Evolutionary conservation across 2,113 vertebrate genomes (phyloP).

Genomic region (Istiophorus platypterus): DNA sequence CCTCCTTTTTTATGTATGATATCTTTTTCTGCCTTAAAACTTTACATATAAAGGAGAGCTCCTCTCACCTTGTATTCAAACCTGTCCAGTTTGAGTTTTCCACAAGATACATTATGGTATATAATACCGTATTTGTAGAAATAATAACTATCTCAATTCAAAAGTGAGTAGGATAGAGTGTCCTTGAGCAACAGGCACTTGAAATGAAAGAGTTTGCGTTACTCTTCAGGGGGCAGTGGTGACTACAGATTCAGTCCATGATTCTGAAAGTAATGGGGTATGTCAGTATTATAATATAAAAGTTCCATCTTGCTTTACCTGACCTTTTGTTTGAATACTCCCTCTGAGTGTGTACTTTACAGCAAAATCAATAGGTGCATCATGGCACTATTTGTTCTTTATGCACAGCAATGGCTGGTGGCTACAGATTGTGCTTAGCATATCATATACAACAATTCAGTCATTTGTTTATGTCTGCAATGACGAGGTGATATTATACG

Average conservation of each 20-base stretch:
- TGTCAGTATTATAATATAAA: slow-evolving; percentile 68
- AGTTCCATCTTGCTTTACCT: slow-evolving; percentile 68
- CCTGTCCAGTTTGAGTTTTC: slow-evolving; percentile 17
- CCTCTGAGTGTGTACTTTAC: slow-evolving; percentile 66
- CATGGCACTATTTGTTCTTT: slow-evolving; percentile 46
- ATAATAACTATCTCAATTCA: slow-evolving; percentile 27
- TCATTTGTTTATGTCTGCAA: slow-evolving; percentile 41
- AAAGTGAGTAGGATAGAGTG: slow-evolving; percentile 14
- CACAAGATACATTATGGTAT: neutral
- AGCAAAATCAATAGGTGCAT: slow-evolving; percentile 74
- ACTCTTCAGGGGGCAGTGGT: slow-evolving; percentile 14
- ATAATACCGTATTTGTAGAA: neutral
- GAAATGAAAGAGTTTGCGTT: slow-evolving; percentile 36
- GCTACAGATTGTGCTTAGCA: slow-evolving; percentile 48
- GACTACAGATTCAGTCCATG: slow-evolving; percentile 43
- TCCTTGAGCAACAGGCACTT: slow-evolving; percentile 48
- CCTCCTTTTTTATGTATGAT: slow-evolving; percentile 1
- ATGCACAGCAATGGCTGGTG: slow-evolving; percentile 47
- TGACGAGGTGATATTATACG: slow-evolving; percentile 36
- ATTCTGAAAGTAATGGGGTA: slow-evolving; percentile 50
- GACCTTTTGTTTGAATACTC: slow-evolving; percentile 76
- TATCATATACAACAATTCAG: slow-evolving; percentile 13
- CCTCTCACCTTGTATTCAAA: neutral
- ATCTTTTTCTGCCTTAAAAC: slow-evolving; percentile 2
- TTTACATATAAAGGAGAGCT: slow-evolving; percentile 9